Evolutionary conservation across 53 echinoderm and acorn worm species (phyloP).

Genomic region (Holothuria scabra): DNA sequence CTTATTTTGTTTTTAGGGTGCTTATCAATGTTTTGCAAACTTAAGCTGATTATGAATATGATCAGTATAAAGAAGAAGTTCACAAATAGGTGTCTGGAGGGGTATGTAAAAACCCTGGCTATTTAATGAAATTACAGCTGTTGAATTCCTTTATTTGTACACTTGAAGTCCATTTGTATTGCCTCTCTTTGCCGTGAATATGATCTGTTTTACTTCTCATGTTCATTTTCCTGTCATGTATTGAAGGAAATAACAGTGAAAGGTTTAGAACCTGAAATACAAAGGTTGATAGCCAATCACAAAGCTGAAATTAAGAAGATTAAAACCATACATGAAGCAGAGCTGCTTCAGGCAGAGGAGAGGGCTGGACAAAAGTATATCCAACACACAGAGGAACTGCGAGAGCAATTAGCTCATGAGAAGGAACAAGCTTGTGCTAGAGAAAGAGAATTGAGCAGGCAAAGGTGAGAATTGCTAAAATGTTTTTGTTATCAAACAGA

Average conservation of each 20-base stretch:
- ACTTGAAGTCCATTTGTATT: too few relatives aligned
- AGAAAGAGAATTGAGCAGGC: constrained; percentile 88
- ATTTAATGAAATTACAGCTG: too few relatives aligned
- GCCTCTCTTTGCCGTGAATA: too few relatives aligned
- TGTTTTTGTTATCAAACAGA: too few relatives aligned
- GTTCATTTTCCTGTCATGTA: neutral
- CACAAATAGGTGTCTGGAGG: too few relatives aligned
- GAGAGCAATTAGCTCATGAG: constrained; percentile 89
- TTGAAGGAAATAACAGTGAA: constrained; percentile 96
- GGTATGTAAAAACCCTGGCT: too few relatives aligned
- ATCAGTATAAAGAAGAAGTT: too few relatives aligned
- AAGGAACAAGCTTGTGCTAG: constrained; percentile 90
- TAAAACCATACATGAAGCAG: constrained; percentile 99
- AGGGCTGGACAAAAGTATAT: constrained; percentile 97
- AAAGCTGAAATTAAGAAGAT: constrained; percentile 96
- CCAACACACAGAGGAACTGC: constrained; percentile 89
- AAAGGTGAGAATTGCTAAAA: constrained; percentile 55
- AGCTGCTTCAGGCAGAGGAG: constrained; percentile 92
- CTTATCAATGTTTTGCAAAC: too few relatives aligned
- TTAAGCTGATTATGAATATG: too few relatives aligned
- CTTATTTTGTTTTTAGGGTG: too few relatives aligned
- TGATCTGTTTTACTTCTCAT: neutral
- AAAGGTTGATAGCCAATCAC: constrained; percentile 95
- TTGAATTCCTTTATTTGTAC: too few relatives aligned
- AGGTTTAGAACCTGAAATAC: constrained; percentile 97